These are phyloP conservation scores for Podarcis cretensis DNA, from an alignment of 2,113 vertebrate species.

Conservation along the genomic window DNA sequence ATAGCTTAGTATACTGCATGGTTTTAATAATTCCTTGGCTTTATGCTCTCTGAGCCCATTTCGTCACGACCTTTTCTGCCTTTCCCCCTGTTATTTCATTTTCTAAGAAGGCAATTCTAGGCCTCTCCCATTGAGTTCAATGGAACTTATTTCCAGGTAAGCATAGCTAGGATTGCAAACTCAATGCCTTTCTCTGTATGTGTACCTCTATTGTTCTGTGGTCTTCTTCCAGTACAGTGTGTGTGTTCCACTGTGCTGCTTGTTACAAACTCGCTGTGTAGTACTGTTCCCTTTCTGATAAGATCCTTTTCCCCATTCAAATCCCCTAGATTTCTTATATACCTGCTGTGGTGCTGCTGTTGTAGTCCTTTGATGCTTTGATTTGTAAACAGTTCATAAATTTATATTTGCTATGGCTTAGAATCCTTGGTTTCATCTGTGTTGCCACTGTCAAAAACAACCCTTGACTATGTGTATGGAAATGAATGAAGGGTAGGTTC, in stretches of 20 bases:
- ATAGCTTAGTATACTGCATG: background rate
- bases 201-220: background rate
- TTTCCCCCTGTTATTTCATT: background rate
- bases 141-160: too few relatives aligned
- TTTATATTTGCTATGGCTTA: background rate
- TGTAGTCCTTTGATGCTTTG: background rate
- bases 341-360: background rate
- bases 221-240: background rate
- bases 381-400: background rate
- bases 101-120: background rate
- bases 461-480: background rate
- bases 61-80: background rate
- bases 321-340: background rate
- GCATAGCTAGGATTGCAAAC: too few relatives aligned
- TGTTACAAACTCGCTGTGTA: background rate
- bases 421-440: background rate
- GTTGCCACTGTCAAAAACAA: background rate
- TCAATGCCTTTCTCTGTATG: background rate
- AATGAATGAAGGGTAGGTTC: background rate
- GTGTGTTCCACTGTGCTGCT: background rate
- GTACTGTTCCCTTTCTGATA: background rate
- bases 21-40: background rate
- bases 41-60: background rate
- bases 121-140: too few relatives aligned
- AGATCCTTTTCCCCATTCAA: background rate